phyloP scores from a whole-genome alignment of 2,888 invertebrate genomes.

The Mongoloraphidia duomilia region DNA sequence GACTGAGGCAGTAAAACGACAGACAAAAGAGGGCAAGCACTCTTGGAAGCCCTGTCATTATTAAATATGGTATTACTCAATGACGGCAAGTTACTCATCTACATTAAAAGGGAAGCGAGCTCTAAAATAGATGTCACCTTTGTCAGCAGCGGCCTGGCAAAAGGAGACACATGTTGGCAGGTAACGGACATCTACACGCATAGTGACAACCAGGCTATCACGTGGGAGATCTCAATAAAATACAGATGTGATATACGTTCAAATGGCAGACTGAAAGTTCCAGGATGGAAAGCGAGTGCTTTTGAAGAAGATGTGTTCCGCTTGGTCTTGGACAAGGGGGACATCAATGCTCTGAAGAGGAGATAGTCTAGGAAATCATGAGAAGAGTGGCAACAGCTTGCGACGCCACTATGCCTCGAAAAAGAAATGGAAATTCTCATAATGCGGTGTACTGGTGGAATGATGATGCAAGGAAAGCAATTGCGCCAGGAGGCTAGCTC shows the following conservation, averaged over 20 bases:
- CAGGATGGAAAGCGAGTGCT: background rate
- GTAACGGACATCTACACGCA: slow-evolving; percentile 7
- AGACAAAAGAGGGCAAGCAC: slow-evolving; percentile 6
- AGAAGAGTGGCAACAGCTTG: background rate
- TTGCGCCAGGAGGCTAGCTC: slow-evolving; percentile 3
- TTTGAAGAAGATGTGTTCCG: background rate
- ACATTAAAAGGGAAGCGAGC: slow-evolving; percentile 7
- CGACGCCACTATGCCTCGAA: background rate
- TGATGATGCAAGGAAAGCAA: slow-evolving; percentile 2
- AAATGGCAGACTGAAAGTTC: too few species aligned
- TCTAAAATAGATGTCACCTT: slow-evolving; percentile 15
- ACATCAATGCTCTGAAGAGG: background rate
- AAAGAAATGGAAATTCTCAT: background rate
- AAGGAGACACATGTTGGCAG: background rate
- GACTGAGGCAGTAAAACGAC: slow-evolving; percentile 11
- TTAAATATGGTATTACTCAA: slow-evolving; percentile 11
- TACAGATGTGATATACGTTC: background rate
- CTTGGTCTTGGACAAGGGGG: background rate
- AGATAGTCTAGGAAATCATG: background rate
- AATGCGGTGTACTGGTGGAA: background rate
- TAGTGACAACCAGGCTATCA: background rate
- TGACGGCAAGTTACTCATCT: slow-evolving; percentile 8
- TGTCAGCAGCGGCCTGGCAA: slow-evolving; percentile 8
- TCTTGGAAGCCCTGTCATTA: slow-evolving; percentile 6
- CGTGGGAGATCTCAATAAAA: background rate